A percentile compares a stretch with the other conserved stretches of the same genome.
Conservation (phyloP, 2,797 vertebrate species). For the Pangasius djambal region DNA sequence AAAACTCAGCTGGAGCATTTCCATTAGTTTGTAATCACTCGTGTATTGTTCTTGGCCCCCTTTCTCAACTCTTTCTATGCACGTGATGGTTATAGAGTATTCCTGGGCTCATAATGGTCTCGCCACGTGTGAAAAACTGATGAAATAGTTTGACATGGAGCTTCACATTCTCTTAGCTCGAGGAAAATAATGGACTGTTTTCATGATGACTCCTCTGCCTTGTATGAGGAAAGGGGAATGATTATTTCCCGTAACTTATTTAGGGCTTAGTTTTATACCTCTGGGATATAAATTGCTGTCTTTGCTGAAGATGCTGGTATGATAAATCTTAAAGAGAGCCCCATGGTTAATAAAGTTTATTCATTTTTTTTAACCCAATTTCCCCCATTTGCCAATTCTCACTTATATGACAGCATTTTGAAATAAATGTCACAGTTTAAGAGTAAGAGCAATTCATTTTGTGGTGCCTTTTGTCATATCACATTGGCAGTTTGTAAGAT, state of each 20-base stretch:
- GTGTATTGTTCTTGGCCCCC: not conserved
- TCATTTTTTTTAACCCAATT: not conserved
- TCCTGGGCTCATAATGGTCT: not conserved
- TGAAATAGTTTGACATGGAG: not conserved
- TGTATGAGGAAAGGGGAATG: not conserved
- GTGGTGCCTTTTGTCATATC: not conserved
- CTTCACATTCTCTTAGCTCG: not conserved
- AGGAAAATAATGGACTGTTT: constrained; percentile 4
- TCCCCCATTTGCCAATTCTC: not conserved
- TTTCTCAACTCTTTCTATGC: not conserved
- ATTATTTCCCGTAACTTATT: not conserved
- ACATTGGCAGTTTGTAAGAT: not conserved
- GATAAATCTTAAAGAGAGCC: not conserved
- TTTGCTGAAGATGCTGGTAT: not conserved
- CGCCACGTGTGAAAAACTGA: constrained; percentile 1
- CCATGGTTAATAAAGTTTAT: not conserved
- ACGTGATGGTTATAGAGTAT: not conserved
- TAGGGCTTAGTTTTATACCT: not conserved
- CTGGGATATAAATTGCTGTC: not conserved
- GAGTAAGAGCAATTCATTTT: not conserved
- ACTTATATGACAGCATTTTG: not conserved
- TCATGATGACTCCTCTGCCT: not conserved
- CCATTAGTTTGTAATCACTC: constrained; percentile 14
- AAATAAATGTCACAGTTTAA: not conserved
- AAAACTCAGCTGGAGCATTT: constrained; percentile 13